Evolutionary conservation across 2,888 invertebrate genomes (phyloP).

Genomic region (Tetranychus piercei): DNA sequence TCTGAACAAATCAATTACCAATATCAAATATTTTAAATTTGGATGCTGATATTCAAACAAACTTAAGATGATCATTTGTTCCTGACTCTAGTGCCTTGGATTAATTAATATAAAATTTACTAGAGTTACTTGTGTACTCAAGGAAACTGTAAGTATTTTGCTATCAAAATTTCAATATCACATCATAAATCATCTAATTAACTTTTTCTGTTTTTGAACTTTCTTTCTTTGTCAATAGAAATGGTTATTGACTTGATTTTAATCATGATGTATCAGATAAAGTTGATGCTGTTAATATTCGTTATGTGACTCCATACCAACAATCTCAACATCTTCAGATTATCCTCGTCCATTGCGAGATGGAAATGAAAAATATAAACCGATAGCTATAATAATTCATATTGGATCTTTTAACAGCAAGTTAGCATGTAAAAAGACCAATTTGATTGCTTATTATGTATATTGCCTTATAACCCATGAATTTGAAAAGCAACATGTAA

Average conservation of each 20-base stretch:
- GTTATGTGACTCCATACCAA: not conserved
- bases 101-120: conserved; percentile 80
- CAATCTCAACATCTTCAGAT: not conserved
- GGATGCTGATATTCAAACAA: conserved; percentile 8
- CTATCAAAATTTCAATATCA: not conserved
- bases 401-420: conserved; percentile 96
- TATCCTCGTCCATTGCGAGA: conserved; percentile 5
- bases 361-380: conserved; percentile 49
- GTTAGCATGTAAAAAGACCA: conserved; percentile 60
- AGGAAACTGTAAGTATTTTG: conserved; percentile 43
- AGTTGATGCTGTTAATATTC: not conserved
- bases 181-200: not conserved
- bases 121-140: conserved; percentile 62
- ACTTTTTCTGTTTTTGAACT: conserved; percentile 1
- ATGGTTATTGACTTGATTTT: conserved; percentile 89
- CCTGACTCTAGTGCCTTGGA: conserved; percentile 38
- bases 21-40: no score
- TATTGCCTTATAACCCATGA: no score
- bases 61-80: no score
- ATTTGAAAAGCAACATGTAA: no score
- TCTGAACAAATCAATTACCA: no score
- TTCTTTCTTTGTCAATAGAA: conserved; percentile 41
- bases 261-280: conserved; percentile 18
- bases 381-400: conserved; percentile 89
- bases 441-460: no score